Evolutionary conservation across 2,797 vertebrate species (phyloP), one percentile per base, ranked within the genome.

Genomic region (Dallia pectoralis): DNA sequence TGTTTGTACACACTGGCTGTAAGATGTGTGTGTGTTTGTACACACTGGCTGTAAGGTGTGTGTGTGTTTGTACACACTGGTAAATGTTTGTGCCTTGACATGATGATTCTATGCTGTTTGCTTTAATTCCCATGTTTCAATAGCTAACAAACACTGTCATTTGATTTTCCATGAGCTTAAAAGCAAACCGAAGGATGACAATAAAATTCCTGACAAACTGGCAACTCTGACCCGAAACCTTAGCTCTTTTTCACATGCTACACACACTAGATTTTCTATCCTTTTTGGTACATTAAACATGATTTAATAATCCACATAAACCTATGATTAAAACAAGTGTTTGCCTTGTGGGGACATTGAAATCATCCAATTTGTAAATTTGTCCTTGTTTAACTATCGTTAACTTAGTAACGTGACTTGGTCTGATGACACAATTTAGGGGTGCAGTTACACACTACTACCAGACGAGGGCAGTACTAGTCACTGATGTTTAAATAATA

Each of bases 81-180:
- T 81, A 77, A 74, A 76, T 74, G 78, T 75, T 82, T 82, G 68
- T 77, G 85, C 72, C 83, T 82, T 69, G 63, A 76, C 82, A 59
- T 29, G 74, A 81, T 80, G 83, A 82, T 88, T 83, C 83, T 70
- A 76, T 84, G 84, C 78, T 87, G 80, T 82, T 73, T 75, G 73
- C 88, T 88, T 78, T 88, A 87, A 87, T 88, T 89, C 86, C 72
- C 79, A 71, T 78, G 73, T 77, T 89, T 87, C 90, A 87, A 91
- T 89, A 90, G 77, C 72, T 79, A 71, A 74, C 69, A 87, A 87
- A 86, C 87, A 87, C 88, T 88, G 82, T 90, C 78, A 91, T 93
- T 90, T 89, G 79, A 70, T 89, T 91, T 91, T 91, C 84, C 86
- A 44, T 77, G 66, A 48, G 27, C 67, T 11, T 25, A 81, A 76